These are phyloP conservation scores for Macropus fuliginosus DNA, from an alignment of 2,797 vertebrate genomes.

Conservation along the genomic window DNA sequence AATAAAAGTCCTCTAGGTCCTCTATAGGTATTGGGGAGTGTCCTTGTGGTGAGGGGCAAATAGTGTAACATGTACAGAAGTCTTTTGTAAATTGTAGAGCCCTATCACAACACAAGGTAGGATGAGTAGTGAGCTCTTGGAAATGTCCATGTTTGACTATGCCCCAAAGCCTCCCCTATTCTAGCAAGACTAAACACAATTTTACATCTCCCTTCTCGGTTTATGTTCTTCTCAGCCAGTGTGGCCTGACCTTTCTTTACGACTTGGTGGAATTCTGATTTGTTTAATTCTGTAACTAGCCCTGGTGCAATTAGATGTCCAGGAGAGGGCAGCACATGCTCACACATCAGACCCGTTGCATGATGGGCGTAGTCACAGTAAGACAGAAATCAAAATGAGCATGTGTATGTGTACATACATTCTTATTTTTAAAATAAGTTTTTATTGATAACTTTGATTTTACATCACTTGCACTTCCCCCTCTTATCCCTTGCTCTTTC, in stretches of 20 bases:
- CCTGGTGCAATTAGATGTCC: constrained; percentile 54
- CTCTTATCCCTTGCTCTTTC: neutral
- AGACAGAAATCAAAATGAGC: constrained; percentile 4
- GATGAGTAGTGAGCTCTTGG: neutral
- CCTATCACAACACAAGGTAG: too few relatives aligned
- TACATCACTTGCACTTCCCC: neutral
- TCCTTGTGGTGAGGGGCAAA: neutral
- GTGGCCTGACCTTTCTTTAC: neutral
- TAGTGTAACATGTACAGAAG: neutral
- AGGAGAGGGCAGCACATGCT: constrained; percentile 83
- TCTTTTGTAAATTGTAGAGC: neutral
- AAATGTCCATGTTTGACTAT: neutral
- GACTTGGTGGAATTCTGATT: neutral
- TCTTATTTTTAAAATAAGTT: neutral
- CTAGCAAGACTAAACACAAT: neutral
- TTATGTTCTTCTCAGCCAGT: neutral
- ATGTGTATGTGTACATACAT: neutral
- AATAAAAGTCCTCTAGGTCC: neutral
- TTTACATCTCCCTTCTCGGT: neutral
- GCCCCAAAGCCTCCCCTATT: neutral
- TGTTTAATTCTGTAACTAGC: neutral
- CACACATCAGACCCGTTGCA: neutral
- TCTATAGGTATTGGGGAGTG: neutral
- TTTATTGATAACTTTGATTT: neutral
- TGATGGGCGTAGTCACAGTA: neutral